Conservation (phyloP, 2,888 invertebrate species). For the Abrostola triplasia region DNA sequence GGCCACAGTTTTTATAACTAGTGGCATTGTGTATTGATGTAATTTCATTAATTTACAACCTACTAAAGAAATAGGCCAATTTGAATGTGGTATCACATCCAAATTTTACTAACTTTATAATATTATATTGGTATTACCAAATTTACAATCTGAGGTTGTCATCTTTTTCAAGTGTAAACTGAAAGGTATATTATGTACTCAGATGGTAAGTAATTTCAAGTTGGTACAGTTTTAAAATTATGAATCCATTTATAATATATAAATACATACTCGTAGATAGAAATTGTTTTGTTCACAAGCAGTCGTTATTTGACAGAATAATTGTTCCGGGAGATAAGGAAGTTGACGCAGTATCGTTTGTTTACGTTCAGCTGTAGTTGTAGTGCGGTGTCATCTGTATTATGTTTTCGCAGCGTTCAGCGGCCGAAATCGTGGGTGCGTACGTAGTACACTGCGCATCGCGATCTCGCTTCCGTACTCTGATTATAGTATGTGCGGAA, state of each 20-base stretch:
- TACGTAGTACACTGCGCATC: slow-evolving; percentile 61
- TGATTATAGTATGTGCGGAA: slow-evolving; percentile 84
- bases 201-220: no score
- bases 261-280: not conserved
- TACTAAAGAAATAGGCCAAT: no score
- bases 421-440: slow-evolving; percentile 61
- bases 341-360: slow-evolving; percentile 65
- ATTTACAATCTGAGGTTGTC: no score
- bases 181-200: no score
- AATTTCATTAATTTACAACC: no score
- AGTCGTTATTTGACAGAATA: slow-evolving; percentile 61
- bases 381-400: slow-evolving; percentile 60
- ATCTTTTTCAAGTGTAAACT: no score
- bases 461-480: slow-evolving; percentile 77
- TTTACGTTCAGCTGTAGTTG: slow-evolving; percentile 62
- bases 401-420: slow-evolving; percentile 54
- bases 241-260: not conserved
- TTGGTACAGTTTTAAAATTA: not conserved
- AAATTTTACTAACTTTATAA: no score
- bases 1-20: no score
- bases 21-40: no score
- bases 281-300: slow-evolving; percentile 42
- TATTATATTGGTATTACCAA: no score
- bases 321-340: slow-evolving; percentile 79
- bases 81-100: no score